These are phyloP conservation scores for Bombycilla garrulus DNA, from an alignment of 2,113 vertebrate genomes.

Conservation along the genomic window DNA sequence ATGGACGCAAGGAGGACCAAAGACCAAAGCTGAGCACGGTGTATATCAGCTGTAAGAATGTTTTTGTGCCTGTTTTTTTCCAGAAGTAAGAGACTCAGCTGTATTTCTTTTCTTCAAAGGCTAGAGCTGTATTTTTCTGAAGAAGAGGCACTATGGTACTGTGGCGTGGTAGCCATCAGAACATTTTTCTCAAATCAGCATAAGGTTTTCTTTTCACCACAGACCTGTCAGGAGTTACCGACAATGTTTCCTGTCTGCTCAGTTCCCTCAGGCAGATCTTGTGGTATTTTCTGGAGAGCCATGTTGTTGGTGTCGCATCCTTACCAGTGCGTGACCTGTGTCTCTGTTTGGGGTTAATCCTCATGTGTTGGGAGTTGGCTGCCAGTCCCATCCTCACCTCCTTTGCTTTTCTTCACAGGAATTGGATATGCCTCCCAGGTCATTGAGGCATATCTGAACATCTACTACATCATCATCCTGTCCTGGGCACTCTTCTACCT, in stretches of 20 bases:
- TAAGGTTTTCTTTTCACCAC: not conserved
- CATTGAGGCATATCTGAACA: constrained; percentile 83
- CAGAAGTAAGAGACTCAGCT: not conserved
- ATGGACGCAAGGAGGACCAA: not conserved
- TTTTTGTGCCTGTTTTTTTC: not conserved
- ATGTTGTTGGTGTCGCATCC: not conserved
- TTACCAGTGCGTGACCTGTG: not conserved
- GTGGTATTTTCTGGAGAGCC: not conserved
- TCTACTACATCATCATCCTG: constrained; percentile 91
- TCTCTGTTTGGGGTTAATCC: not conserved
- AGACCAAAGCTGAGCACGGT: not conserved
- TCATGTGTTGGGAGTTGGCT: not conserved
- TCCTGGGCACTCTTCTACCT: constrained; percentile 92
- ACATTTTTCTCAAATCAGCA: fast-evolving
- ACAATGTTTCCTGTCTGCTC: not conserved
- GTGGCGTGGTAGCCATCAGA: not conserved
- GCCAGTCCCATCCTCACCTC: not conserved
- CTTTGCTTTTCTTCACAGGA: constrained; percentile 66
- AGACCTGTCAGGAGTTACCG: not conserved
- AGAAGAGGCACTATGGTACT: not conserved
- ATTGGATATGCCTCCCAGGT: constrained; percentile 87
- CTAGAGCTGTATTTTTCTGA: not conserved
- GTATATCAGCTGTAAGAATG: not conserved
- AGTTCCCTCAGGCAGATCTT: not conserved
- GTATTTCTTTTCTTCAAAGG: not conserved